Conservation (phyloP, 2,888 invertebrate genomes). For the Pachymerium ferrugineum region DNA sequence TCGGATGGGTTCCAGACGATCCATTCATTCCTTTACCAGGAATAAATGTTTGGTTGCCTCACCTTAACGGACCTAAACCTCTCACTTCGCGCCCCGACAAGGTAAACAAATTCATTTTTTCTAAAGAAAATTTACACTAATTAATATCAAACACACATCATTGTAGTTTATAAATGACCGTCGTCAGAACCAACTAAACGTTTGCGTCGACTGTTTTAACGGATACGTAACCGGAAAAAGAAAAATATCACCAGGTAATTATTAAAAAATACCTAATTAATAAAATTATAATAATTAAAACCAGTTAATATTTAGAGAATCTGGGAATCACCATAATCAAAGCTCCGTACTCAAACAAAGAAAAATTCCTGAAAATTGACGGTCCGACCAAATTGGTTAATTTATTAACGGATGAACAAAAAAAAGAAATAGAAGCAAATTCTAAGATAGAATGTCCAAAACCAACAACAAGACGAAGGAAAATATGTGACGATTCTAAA, state of each 20-base stretch:
- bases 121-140: background rate
- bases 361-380: background rate
- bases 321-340: background rate
- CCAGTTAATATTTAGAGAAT: background rate
- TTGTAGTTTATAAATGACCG: background rate
- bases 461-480: background rate
- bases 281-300: background rate
- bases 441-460: background rate
- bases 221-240: background rate
- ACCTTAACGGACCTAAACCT: too few relatives aligned
- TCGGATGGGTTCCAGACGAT: background rate
- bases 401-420: background rate
- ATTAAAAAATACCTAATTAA: background rate
- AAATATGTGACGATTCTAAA: background rate
- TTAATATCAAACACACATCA: background rate
- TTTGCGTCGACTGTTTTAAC: background rate
- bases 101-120: background rate
- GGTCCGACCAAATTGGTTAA: background rate
- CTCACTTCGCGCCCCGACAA: too few relatives aligned
- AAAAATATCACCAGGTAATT: background rate
- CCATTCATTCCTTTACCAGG: background rate
- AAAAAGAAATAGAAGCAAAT: too few relatives aligned
- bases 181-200: background rate
- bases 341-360: background rate
- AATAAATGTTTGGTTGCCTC: background rate